Percentiles rank a stretch among this genome's conserved stretches.
Evolutionary conservation across 2,797 vertebrate species (phyloP).

Genomic region (Atherinosoma microstoma): DNA sequence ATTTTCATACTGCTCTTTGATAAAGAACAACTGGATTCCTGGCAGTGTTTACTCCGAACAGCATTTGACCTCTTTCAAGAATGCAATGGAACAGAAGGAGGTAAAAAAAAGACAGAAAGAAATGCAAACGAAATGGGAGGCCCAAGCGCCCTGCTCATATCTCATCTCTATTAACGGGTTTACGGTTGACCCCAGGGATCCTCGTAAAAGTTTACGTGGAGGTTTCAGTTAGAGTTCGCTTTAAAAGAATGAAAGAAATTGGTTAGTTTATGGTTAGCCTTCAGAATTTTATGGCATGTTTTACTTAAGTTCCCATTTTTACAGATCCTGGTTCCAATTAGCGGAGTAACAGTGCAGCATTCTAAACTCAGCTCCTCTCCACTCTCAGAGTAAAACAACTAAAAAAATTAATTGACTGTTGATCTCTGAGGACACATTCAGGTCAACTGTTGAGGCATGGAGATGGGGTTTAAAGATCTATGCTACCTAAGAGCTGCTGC

Average conservation of each 20-base stretch:
- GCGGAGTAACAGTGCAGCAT: conserved; percentile 75
- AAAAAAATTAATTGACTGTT: conserved; percentile 79
- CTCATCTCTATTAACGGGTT: conserved; percentile 91
- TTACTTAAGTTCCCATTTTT: conserved; percentile 89
- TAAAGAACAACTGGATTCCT: conserved; percentile 37
- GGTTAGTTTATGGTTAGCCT: conserved; percentile 88
- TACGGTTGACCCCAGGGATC: conserved; percentile 88
- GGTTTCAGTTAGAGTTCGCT: conserved; percentile 86
- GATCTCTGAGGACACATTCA: conserved; percentile 79
- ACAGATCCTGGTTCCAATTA: conserved; percentile 91
- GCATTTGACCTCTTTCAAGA: conserved; percentile 83
- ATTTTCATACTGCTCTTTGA: conserved; percentile 49
- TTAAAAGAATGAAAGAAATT: conserved; percentile 89
- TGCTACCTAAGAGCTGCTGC: conserved; percentile 59
- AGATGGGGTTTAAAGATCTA: conserved; percentile 58
- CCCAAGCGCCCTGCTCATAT: conserved; percentile 84
- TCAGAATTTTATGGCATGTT: conserved; percentile 90
- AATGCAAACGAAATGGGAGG: conserved; percentile 87
- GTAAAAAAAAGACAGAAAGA: conserved; percentile 55
- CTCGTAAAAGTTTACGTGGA: conserved; percentile 88
- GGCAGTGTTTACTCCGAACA: conserved; percentile 68
- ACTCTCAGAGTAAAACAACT: conserved; percentile 69
- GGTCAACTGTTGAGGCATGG: conserved; percentile 74
- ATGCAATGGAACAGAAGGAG: conserved; percentile 73
- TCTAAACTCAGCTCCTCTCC: conserved; percentile 75